Evolutionary conservation across 2,888 invertebrate species (phyloP).

Genomic region (Endomychus coccineus): DNA sequence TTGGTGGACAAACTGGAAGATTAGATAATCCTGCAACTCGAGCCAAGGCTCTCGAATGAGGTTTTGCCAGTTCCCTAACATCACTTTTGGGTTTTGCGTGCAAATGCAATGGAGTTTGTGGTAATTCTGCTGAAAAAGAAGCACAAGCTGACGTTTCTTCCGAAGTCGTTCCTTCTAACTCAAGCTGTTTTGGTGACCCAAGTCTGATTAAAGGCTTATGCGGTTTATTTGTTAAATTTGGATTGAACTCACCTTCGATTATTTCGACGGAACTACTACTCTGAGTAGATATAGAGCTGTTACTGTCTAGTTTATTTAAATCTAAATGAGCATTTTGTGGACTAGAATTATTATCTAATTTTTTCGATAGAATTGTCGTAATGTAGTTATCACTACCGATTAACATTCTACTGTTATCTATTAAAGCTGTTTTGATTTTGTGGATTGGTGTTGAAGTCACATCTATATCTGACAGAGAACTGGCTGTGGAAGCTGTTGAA

Average conservation of each 20-base stretch:
- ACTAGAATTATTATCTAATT: constrained; percentile 35
- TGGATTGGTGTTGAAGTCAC: constrained; percentile 21
- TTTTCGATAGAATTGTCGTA: constrained; percentile 54
- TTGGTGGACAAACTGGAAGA: constrained; percentile 71
- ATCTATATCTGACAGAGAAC: constrained; percentile 25
- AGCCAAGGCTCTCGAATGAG: constrained; percentile 57
- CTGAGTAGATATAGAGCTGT: constrained; percentile 36
- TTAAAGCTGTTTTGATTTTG: constrained; percentile 44
- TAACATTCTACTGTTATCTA: constrained; percentile 53
- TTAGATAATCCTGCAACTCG: constrained; percentile 48
- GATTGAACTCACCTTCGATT: constrained; percentile 22
- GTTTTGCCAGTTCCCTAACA: constrained; percentile 40
- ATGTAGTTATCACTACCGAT: constrained; percentile 69
- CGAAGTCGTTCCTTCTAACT: constrained; percentile 8
- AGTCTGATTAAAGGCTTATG: constrained; percentile 66
- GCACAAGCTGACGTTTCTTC: constrained; percentile 6
- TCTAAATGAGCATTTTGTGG: constrained; percentile 34
- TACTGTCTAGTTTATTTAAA: constrained; percentile 38
- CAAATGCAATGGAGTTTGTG: constrained; percentile 24
- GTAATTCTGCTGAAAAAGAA: constrained; percentile 3
- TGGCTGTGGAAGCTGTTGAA: constrained; percentile 23
- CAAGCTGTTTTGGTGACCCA: constrained; percentile 41
- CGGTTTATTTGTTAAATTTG: constrained; percentile 45
- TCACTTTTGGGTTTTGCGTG: constrained; percentile 24
- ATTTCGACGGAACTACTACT: constrained; percentile 30